phyloP scores from a whole-genome alignment of 1,140 invertebrate genomes.

The Galleria mellonella region DNA sequence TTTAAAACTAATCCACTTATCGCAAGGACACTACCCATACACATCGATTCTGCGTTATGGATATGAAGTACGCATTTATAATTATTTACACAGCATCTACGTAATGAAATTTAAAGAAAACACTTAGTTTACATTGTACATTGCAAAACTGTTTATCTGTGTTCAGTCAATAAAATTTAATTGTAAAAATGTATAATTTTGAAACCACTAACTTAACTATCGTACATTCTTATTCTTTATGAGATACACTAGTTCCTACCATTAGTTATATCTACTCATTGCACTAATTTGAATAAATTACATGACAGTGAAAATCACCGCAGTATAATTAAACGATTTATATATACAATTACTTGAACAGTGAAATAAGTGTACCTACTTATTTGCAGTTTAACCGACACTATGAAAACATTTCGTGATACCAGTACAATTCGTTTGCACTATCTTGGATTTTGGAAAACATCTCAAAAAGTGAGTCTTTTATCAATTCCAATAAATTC shows the following conservation, averaged over 20 bases:
- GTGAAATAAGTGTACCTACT: conserved; percentile 20
- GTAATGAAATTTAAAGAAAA: conserved; percentile 38
- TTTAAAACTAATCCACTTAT: conserved; percentile 63
- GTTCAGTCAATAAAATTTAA: conserved; percentile 49
- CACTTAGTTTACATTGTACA: conserved; percentile 46
- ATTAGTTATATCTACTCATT: conserved; percentile 68
- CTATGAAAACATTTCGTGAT: not conserved
- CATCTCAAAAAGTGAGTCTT: conserved; percentile 62
- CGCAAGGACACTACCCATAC: conserved; percentile 48
- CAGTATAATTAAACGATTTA: conserved; percentile 32
- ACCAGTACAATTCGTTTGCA: conserved; percentile 6
- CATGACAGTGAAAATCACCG: conserved; percentile 57
- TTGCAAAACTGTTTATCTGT: conserved; percentile 30
- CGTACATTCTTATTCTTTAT: conserved; percentile 52
- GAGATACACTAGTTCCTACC: conserved; percentile 37
- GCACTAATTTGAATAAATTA: conserved; percentile 72
- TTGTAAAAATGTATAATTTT: conserved; percentile 48
- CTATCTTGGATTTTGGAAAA: conserved; percentile 15
- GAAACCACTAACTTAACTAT: conserved; percentile 60
- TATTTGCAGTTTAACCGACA: conserved; percentile 28
- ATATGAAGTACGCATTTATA: conserved; percentile 48
- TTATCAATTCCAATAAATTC: conserved; percentile 63
- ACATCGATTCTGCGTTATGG: conserved; percentile 45
- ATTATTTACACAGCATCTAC: conserved; percentile 53
- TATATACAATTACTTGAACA: conserved; percentile 21